Base-by-base conservation (phyloP, 2,888 invertebrate species). In the Ophion ventricosus region DNA sequence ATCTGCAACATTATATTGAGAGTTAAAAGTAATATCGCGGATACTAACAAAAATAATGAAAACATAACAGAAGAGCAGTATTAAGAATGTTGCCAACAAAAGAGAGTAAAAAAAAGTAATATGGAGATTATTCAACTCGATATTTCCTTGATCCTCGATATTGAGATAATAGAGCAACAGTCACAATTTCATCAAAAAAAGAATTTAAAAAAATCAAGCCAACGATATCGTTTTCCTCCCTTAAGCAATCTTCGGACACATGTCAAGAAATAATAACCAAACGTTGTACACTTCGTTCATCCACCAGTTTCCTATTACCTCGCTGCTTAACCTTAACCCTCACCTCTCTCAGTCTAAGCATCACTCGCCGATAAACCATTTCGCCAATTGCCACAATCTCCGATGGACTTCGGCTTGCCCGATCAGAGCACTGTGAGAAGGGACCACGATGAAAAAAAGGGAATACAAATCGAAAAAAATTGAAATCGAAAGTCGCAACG, bases 401-500 rank as follows among this genome's bases (percentile, higher is more conserved):
- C 29, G 1, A 11, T n/a, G n/a, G 14, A 25, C 35, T 14, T 14
- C 14, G 49, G 17, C 3, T 17, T 20, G 49, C 17, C 43, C 23
- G 23, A 66, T 7, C 61, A 35, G 35, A 7, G 5, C 29, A 35
- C n/a, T n/a, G n/a, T 35, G 29, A 4, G n/a, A n/a, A 64, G n/a
- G n/a, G 43, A 54, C 54, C 11, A 17, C 25, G 54, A 56, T 2
- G 25, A 25, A n/a, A 43, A 69, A 72, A 63, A 66, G 35, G 40
- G 59, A 56, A 54, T n/a, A 70, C 81, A 76, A 20, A 77, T 61
- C 10, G 25, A 43, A 64, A 73, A 73, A 74, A 69, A 76, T 59
- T 10, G 7, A 59, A 54, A 66, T 61, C 20, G 79, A 76, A 80
- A 72, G 83, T 80, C 35, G 20, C n/a, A 26, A 63, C 59, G 77